phyloP scores from a whole-genome alignment of 1,140 invertebrate species.

The Brachionus koreanus region DNA sequence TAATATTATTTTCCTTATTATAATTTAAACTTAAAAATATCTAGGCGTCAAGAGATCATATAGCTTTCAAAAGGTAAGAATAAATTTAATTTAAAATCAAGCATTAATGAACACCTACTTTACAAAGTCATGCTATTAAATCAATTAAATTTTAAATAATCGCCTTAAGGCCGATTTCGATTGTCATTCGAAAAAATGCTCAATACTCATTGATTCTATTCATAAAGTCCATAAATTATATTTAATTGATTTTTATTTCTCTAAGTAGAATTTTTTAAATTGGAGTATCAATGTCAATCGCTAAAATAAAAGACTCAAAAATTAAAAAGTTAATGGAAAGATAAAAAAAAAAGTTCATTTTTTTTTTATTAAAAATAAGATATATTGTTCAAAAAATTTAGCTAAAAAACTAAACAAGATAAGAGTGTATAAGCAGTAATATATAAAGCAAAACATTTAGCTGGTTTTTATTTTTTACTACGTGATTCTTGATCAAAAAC shows the following conservation, averaged over 20 bases:
- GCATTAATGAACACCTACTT: background rate
- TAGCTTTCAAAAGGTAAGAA: conserved; percentile 19
- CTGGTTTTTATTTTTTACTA: background rate
- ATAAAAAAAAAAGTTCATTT: background rate
- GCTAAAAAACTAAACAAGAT: background rate
- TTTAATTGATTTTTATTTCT: background rate
- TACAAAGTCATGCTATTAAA: conserved; percentile 1
- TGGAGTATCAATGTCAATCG: background rate
- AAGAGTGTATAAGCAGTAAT: background rate
- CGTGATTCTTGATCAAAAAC: background rate
- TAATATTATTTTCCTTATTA: background rate
- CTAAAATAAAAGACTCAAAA: background rate
- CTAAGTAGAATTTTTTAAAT: background rate
- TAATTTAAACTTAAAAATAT: background rate
- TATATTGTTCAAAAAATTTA: background rate
- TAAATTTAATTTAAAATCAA: background rate
- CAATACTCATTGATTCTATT: background rate
- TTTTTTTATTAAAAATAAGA: background rate
- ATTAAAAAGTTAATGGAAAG: background rate
- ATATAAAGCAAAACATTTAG: background rate
- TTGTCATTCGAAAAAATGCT: background rate
- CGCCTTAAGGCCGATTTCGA: background rate
- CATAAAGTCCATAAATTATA: background rate
- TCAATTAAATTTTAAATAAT: conserved; percentile 1
- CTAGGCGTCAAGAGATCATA: conserved; percentile 1